These are phyloP conservation scores for Heliconius cydno DNA, from an alignment of 2,888 invertebrate species.

Conservation along the genomic window DNA sequence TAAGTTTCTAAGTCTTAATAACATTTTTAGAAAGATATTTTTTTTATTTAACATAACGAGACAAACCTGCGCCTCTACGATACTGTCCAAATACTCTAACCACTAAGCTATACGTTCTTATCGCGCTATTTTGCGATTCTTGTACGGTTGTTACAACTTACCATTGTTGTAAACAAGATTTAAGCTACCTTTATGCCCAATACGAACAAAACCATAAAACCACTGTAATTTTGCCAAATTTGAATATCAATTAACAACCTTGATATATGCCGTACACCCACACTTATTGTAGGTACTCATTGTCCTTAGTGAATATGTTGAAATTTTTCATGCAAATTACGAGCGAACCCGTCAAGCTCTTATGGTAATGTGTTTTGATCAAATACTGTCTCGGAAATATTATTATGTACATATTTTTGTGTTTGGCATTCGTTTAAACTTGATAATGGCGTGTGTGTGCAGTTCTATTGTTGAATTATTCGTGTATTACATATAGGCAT, in stretches of 20 bases:
- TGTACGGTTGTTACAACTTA: no score
- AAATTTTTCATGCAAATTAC: conserved; percentile 57
- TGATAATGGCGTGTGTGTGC: not conserved
- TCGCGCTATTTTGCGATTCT: no score
- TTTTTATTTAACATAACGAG: no score
- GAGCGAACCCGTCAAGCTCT: conserved; percentile 45
- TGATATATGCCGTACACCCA: conserved; percentile 4
- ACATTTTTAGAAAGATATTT: no score
- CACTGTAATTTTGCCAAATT: not conserved
- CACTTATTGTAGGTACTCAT: conserved; percentile 43
- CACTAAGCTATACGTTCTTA: no score
- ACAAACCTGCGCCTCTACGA: no score
- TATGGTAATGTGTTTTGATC: conserved; percentile 51
- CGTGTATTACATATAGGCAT: no score
- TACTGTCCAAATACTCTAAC: no score
- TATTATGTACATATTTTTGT: conserved; percentile 48
- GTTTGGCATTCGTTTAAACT: conserved; percentile 12
- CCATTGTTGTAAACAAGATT: no score
- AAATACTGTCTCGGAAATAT: conserved; percentile 46
- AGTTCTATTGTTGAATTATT: not conserved
- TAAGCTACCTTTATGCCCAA: no score
- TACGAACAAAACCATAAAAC: not conserved
- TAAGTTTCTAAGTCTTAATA: no score
- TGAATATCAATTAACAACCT: conserved; percentile 1
- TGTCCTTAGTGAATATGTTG: conserved; percentile 54